Conservation (phyloP, 2,888 invertebrate genomes). For the Thereva nobilitata region DNA sequence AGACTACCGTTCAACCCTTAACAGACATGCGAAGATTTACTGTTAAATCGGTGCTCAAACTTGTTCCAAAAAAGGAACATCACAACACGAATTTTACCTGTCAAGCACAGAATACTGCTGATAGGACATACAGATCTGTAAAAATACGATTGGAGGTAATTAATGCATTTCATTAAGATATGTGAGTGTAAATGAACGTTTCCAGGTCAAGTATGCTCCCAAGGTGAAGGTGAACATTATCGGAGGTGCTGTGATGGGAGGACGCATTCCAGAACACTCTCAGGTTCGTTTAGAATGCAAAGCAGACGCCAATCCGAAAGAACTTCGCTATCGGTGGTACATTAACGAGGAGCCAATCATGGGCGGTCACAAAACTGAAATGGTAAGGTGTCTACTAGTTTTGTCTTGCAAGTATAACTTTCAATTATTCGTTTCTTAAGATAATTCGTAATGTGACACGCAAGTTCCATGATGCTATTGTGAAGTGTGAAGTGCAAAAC, state of each 20-base stretch:
- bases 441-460: constrained; percentile 79
- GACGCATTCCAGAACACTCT: constrained; percentile 76
- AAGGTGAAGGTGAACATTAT: constrained; percentile 78
- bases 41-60: constrained; percentile 79
- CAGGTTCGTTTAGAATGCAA: constrained; percentile 81
- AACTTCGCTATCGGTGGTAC: constrained; percentile 84
- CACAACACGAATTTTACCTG: constrained; percentile 91
- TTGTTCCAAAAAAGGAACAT: constrained; percentile 84
- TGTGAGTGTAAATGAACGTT: constrained; percentile 3
- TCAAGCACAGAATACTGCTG: constrained; percentile 89
- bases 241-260: constrained; percentile 62
- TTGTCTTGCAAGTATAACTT: not conserved
- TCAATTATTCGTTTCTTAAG: constrained; percentile 50
- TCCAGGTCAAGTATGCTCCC: constrained; percentile 87
- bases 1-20: constrained; percentile 73
- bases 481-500: constrained; percentile 91
- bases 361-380: constrained; percentile 79
- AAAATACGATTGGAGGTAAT: constrained; percentile 79
- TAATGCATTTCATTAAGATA: constrained; percentile 27
- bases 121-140: constrained; percentile 80
- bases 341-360: constrained; percentile 80
- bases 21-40: constrained; percentile 82
- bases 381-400: constrained; percentile 61
- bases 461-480: constrained; percentile 80
- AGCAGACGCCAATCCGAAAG: constrained; percentile 87